phyloP scores from a whole-genome alignment of 2,797 vertebrate genomes.

The Diplodus puntazzo region DNA sequence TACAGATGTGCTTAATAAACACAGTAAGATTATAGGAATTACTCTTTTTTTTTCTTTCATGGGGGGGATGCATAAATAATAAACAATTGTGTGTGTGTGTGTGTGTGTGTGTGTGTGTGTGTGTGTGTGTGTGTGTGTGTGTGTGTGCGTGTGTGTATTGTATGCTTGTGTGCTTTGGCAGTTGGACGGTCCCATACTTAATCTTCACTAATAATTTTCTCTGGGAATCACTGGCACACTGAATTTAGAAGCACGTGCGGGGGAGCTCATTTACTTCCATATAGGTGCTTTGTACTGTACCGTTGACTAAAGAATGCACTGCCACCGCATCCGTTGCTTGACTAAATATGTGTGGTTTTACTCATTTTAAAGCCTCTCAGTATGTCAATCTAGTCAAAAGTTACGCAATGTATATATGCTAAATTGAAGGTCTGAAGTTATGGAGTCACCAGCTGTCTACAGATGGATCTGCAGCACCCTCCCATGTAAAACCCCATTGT shows the following conservation, averaged over 20 bases:
- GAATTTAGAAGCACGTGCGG: conserved; percentile 7
- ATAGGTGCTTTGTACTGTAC: conserved; percentile 12
- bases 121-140: neutral
- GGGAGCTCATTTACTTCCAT: conserved; percentile 15
- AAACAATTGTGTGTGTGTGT: neutral
- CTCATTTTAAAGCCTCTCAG: neutral
- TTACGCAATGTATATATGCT: neutral
- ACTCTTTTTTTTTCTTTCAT: neutral
- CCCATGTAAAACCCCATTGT: neutral
- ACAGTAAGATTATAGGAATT: neutral
- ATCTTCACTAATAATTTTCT: conserved; percentile 37
- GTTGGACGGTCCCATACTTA: conserved; percentile 17
- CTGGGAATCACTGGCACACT: conserved; percentile 23
- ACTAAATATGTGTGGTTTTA: neutral
- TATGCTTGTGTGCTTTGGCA: conserved; percentile 16
- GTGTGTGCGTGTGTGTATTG: neutral
- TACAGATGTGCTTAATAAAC: conserved; percentile 34
- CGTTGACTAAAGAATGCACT: conserved; percentile 22
- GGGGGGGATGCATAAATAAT: neutral
- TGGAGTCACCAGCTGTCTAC: neutral
- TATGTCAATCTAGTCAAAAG: neutral
- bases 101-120: neutral
- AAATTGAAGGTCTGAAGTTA: neutral
- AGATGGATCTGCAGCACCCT: neutral
- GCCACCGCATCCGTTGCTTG: neutral